Evolutionary conservation across 2,113 vertebrate species (phyloP), one percentile per base, ranked within the genome.

Genomic region (Lynx canadensis): DNA sequence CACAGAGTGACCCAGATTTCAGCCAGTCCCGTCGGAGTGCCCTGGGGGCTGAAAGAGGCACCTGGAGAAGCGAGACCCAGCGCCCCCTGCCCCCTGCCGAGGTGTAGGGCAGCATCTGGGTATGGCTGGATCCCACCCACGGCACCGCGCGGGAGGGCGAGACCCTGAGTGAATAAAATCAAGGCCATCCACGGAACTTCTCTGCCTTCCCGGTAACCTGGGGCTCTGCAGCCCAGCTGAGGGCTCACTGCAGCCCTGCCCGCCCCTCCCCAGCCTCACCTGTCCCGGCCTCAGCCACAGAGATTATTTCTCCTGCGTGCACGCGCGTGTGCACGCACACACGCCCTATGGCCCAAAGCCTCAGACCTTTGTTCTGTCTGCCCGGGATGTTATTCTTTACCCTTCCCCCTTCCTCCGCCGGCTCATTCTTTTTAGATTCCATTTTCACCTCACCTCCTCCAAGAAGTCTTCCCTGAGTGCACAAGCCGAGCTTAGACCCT

Each of bases 1-100:
- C 78, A 45, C 38, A 21, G 52, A 81, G 66, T 91, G 93, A 97
- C 95, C 97, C 95, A 97, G 95, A 97, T 96, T 95, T 89, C 88
- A 95, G 83, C 82, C 14, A 3, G 86, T 36, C 90, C 89, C 90
- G 69, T 82, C 38, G 18, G 60, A 87, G 94, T 23, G 63, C 80
- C 68, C 89, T 55, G 38, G 71, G 85, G 93, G 71, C 88, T 89
- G 74, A 66, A 86, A 83, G 88, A 73, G 36, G 25, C 50, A 94
- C 83, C 91, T 87, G 79, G 79, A 73, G 76, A 69, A 93, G 81
- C 31, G 1, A 14, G 29, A 48, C 60, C 60, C n/a, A 6, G 33
- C 0, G 14, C 36, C 90, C 69, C 73, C 73, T 45, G 73, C 74
- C 41, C 27, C 27, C 74, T 18, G 27, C 74, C 7, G 7, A 10